A percentile compares a stretch with the other conserved stretches of the same genome.
phyloP scores from a whole-genome alignment of 2,797 vertebrate genomes.

The Melopsittacus undulatus region DNA sequence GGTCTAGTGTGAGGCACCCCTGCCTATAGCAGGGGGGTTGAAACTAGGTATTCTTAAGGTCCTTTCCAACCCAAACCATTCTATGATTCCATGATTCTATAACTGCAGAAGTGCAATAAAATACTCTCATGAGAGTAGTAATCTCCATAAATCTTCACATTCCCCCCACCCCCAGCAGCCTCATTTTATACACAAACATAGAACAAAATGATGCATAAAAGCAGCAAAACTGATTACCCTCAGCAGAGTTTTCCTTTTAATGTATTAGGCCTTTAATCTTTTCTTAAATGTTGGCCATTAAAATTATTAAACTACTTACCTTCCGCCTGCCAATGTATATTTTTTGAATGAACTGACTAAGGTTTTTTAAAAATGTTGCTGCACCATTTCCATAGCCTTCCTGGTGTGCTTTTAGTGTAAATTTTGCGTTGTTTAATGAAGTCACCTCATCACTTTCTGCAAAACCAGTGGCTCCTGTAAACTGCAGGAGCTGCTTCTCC shows the following conservation, averaged over 20 bases:
- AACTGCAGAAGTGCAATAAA: slow-evolving; percentile 58
- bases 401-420: neutral
- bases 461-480: neutral
- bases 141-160: slow-evolving; percentile 56
- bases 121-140: slow-evolving; percentile 43
- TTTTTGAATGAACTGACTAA: slow-evolving; percentile 33
- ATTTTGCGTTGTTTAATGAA: neutral
- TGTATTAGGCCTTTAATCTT: slow-evolving; percentile 62
- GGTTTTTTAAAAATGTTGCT: slow-evolving; percentile 22
- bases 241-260: slow-evolving; percentile 64
- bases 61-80: neutral
- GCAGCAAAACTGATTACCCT: slow-evolving; percentile 64
- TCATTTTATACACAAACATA: slow-evolving; percentile 37
- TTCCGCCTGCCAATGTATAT: slow-evolving; percentile 43
- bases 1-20: neutral
- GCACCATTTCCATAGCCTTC: neutral
- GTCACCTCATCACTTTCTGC: neutral
- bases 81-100: neutral
- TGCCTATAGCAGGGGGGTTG: neutral
- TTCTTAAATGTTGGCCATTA: slow-evolving; percentile 65
- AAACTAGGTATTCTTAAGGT: neutral
- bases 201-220: slow-evolving; percentile 55
- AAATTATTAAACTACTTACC: slow-evolving; percentile 65
- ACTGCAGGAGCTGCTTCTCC: neutral
- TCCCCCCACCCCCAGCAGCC: neutral